These are phyloP conservation scores for Maniola hyperantus DNA, from an alignment of 2,888 invertebrate genomes.

Conservation along the genomic window DNA sequence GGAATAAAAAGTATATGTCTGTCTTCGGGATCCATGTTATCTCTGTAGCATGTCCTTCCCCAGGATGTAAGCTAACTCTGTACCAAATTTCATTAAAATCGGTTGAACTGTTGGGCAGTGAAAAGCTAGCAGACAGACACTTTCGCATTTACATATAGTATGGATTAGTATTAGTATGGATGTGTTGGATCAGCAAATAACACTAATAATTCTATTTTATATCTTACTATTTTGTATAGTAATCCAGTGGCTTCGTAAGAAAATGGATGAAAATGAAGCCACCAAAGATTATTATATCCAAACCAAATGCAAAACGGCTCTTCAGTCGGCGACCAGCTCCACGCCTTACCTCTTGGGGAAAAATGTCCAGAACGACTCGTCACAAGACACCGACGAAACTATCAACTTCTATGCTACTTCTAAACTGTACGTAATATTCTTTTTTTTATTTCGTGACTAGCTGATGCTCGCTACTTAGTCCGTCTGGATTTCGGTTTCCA, in stretches of 20 bases:
- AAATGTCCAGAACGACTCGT: conserved; percentile 52
- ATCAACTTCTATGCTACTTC: conserved; percentile 74
- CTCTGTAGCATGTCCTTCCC: too few species aligned
- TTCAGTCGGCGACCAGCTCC: conserved; percentile 58
- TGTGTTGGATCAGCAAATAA: too few species aligned
- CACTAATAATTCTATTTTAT: too few species aligned
- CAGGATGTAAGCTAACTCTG: too few species aligned
- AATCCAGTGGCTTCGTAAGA: conserved; percentile 79
- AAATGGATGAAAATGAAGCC: conserved; percentile 60
- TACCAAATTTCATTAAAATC: too few species aligned
- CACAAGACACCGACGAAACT: conserved; percentile 66
- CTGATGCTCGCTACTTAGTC: too few species aligned
- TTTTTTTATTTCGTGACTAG: not conserved
- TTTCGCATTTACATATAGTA: too few species aligned
- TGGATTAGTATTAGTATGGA: too few species aligned
- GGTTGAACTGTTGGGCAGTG: too few species aligned
- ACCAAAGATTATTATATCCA: conserved; percentile 45
- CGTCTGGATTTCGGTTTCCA: too few species aligned
- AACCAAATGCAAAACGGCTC: conserved; percentile 44
- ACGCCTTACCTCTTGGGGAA: conserved; percentile 66
- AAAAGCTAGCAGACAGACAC: too few species aligned
- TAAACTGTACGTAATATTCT: conserved; percentile 59
- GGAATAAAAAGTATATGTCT: too few species aligned
- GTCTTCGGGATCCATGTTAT: not conserved
- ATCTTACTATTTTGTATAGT: conserved; percentile 49